phyloP scores from a whole-genome alignment of 2,113 vertebrate species.

The Misgurnus anguillicaudatus region DNA sequence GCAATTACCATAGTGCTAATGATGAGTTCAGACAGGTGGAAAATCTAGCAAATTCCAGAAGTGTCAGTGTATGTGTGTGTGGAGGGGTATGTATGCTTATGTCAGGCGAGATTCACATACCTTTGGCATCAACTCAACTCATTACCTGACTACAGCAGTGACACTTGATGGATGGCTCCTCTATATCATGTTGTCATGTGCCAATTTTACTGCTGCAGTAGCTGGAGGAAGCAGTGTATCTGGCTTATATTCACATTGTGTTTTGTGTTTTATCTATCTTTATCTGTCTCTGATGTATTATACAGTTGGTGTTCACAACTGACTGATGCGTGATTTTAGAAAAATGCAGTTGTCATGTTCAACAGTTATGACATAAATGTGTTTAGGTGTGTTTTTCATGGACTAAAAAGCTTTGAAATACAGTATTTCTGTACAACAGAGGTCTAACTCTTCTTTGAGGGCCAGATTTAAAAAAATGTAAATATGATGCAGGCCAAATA shows the following conservation, averaged over 20 bases:
- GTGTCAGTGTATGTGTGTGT: background rate
- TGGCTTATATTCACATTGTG: conserved; percentile 18
- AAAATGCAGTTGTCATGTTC: background rate
- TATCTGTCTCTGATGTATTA: no score
- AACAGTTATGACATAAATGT: conserved; percentile 8
- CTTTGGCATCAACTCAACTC: background rate
- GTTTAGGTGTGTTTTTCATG: background rate
- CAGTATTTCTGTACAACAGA: no score
- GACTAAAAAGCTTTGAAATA: no score
- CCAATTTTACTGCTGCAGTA: conserved; percentile 43
- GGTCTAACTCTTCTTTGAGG: no score
- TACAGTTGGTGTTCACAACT: background rate
- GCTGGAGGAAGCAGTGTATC: conserved; percentile 42
- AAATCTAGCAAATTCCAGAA: conserved; percentile 28
- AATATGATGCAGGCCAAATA: no score
- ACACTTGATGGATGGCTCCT: conserved; percentile 49
- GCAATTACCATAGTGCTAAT: conserved; percentile 22
- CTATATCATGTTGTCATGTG: conserved; percentile 43
- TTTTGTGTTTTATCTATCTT: conserved; percentile 25
- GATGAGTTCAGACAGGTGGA: conserved; percentile 37
- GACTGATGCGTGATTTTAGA: conserved; percentile 2
- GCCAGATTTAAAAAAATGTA: no score
- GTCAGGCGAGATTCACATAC: background rate
- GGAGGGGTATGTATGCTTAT: background rate
- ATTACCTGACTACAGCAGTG: conserved; percentile 1